Conservation (phyloP, 2,797 vertebrate species). For the Tarsius wallacei region DNA sequence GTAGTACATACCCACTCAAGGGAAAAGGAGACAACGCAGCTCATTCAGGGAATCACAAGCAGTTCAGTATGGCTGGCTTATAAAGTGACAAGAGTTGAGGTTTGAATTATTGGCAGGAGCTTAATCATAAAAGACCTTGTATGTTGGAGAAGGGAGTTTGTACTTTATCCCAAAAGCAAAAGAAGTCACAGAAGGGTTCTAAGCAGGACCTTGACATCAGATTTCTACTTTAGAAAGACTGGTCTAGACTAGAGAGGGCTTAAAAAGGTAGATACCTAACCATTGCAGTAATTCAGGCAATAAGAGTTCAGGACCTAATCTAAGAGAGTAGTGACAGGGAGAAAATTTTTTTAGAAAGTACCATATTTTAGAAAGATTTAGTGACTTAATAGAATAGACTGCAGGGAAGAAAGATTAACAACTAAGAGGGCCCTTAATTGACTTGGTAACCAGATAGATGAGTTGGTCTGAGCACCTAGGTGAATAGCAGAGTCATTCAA, state of each 20-base stretch:
- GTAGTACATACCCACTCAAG: not conserved
- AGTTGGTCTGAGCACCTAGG: not conserved
- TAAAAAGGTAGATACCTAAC: constrained; percentile 17
- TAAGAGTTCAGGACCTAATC: constrained; percentile 7
- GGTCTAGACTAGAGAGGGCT: not conserved
- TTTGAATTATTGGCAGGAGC: not conserved
- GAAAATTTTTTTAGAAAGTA: constrained; percentile 39
- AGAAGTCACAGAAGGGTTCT: constrained; percentile 47
- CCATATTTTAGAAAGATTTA: constrained; percentile 50
- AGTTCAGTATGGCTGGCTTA: not conserved
- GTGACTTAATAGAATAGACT: constrained; percentile 3
- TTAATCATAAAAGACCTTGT: constrained; percentile 36
- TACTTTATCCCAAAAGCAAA: constrained; percentile 55
- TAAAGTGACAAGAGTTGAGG: not conserved
- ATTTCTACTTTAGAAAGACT: constrained; percentile 68
- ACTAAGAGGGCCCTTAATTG: constrained; percentile 8
- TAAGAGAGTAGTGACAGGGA: constrained; percentile 11
- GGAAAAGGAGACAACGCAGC: not conserved
- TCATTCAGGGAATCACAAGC: not conserved
- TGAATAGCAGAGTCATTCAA: not conserved
- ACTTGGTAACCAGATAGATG: constrained; percentile 9
- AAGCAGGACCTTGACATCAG: constrained; percentile 2
- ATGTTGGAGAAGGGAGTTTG: constrained; percentile 5
- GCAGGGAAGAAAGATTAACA: not conserved
- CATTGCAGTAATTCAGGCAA: not conserved